Conservation (phyloP, 2,888 invertebrate genomes). For the Lamellibrachia satsuma region DNA sequence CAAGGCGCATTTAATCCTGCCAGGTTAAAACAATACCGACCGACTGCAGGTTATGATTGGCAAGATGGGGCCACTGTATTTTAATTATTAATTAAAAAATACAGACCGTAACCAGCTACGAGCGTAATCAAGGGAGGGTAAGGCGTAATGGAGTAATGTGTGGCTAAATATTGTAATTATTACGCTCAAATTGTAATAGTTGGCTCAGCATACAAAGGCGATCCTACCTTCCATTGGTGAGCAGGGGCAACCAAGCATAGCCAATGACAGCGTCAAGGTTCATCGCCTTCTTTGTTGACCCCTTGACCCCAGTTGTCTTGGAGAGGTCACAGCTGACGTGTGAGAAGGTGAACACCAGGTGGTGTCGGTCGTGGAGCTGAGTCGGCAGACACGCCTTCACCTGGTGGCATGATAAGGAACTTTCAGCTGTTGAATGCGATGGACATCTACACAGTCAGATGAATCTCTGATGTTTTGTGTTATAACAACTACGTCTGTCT, state of each 20-base stretch:
- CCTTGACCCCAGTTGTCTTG: slow-evolving; percentile 45
- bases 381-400: slow-evolving; percentile 90
- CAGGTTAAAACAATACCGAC: too few relatives aligned
- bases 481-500: neutral
- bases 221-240: slow-evolving; percentile 75
- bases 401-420: slow-evolving; percentile 46
- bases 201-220: too few relatives aligned
- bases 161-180: too few relatives aligned
- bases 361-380: slow-evolving; percentile 84
- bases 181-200: too few relatives aligned
- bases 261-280: slow-evolving; percentile 77
- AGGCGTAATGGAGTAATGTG: too few relatives aligned
- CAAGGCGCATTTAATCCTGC: too few relatives aligned
- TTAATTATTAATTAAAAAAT: too few relatives aligned
- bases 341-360: slow-evolving; percentile 92
- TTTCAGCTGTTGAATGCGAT: neutral
- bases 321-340: slow-evolving; percentile 83
- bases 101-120: too few relatives aligned
- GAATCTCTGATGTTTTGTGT: neutral
- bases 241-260: slow-evolving; percentile 90
- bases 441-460: neutral
- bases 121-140: too few relatives aligned
- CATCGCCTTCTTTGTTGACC: slow-evolving; percentile 49
- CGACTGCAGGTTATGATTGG: too few relatives aligned
- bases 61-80: too few relatives aligned